Evolutionary conservation across 2,797 vertebrate genomes (phyloP).

Genomic region (Periparus ater): DNA sequence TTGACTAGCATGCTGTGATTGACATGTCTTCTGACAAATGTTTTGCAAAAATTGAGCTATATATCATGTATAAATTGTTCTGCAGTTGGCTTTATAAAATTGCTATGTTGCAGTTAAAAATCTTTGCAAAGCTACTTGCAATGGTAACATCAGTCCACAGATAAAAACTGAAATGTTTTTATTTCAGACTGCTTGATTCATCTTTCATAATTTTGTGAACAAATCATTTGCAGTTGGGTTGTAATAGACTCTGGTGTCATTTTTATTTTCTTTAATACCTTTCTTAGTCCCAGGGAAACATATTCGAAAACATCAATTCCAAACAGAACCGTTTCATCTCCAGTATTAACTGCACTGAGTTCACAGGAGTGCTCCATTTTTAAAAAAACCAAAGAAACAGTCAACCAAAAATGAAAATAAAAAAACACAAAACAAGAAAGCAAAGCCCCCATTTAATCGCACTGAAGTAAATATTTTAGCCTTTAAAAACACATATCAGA

Average conservation of each 20-base stretch:
- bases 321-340: background rate
- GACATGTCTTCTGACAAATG: background rate
- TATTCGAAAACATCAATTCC: background rate
- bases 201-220: slow-evolving; percentile 4
- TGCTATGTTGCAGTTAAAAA: background rate
- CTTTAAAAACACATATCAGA: background rate
- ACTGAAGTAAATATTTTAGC: background rate
- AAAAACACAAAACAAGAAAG: background rate
- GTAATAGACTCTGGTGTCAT: background rate
- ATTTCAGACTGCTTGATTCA: background rate
- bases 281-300: background rate
- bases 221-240: background rate
- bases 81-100: background rate
- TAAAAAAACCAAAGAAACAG: background rate
- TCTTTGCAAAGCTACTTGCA: background rate
- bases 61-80: background rate
- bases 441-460: background rate
- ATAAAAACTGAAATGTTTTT: slow-evolving; percentile 7
- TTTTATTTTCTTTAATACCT: background rate
- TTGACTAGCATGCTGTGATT: slow-evolving; percentile 11
- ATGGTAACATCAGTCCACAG: background rate
- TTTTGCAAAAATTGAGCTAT: slow-evolving; percentile 21
- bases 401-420: rapidly evolving
- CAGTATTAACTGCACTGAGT: background rate
- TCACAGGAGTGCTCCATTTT: background rate